These are phyloP conservation scores for Anagrus nilaparvatae DNA, from an alignment of 1,140 invertebrate genomes.

Conservation along the genomic window DNA sequence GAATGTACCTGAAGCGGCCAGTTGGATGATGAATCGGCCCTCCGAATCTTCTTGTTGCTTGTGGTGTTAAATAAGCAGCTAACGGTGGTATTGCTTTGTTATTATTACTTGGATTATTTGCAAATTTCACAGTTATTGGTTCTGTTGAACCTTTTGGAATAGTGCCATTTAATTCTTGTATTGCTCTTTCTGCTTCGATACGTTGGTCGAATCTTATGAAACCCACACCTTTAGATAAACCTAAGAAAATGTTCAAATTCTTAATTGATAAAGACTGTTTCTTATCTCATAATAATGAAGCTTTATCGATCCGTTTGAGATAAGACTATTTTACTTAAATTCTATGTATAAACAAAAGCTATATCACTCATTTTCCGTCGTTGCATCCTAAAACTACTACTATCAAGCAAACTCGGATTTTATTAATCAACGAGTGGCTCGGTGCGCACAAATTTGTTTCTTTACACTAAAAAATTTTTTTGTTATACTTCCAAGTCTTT, in stretches of 20 bases:
- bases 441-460: conserved; percentile 41
- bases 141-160: conserved; percentile 92
- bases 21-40: conserved; percentile 88
- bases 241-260: no score
- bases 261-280: no score
- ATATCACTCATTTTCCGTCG: no score
- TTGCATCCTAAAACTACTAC: no score
- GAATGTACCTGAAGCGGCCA: conserved; percentile 81
- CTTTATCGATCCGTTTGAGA: no score
- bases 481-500: conserved; percentile 9
- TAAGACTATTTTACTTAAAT: no score
- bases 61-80: conserved; percentile 83
- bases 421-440: conserved; percentile 30
- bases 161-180: conserved; percentile 94
- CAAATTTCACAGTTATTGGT: conserved; percentile 98
- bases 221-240: conserved; percentile 96
- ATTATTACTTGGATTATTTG: conserved; percentile 96
- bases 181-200: conserved; percentile 92
- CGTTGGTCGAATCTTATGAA: conserved; percentile 99
- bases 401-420: conserved; percentile 7
- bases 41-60: conserved; percentile 70
- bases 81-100: conserved; percentile 83
- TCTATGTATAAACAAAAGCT: no score
- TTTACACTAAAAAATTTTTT: conserved; percentile 25
- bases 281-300: no score